Conservation (phyloP, 2,888 invertebrate genomes). For the Erebia aethiops region DNA sequence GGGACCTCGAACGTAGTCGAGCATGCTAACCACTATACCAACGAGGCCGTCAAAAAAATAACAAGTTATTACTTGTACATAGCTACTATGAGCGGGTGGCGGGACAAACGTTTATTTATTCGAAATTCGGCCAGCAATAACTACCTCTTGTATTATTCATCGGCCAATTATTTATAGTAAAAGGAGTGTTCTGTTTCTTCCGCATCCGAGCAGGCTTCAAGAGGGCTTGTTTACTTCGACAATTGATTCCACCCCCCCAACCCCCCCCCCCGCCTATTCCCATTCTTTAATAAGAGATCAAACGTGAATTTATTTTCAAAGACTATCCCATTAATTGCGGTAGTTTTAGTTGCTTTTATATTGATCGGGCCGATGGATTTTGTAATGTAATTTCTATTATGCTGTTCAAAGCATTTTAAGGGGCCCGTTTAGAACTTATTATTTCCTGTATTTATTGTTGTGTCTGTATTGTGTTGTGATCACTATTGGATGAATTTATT, state of each 20-base stretch:
- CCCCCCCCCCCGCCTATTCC: conserved; percentile 52
- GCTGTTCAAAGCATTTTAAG: conserved; percentile 5
- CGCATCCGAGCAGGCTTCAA: conserved; percentile 49
- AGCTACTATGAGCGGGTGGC: conserved; percentile 24
- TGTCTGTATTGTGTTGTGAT: not conserved
- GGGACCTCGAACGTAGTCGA: no score
- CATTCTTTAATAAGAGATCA: conserved; percentile 73
- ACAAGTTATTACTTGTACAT: not conserved
- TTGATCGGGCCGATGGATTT: conserved; percentile 20
- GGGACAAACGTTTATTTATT: conserved; percentile 60
- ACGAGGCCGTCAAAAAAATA: not conserved
- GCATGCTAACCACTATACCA: no score
- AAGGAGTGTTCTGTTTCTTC: conserved; percentile 74
- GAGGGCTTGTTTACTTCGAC: conserved; percentile 66
- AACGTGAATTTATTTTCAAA: conserved; percentile 44
- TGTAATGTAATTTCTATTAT: conserved; percentile 24
- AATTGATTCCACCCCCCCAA: conserved; percentile 60
- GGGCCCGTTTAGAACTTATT: not conserved
- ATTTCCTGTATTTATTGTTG: not conserved
- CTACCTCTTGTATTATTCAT: conserved; percentile 82
- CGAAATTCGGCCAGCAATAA: conserved; percentile 72
- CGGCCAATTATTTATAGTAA: conserved; percentile 82
- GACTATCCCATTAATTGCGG: conserved; percentile 41
- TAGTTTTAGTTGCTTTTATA: conserved; percentile 32
- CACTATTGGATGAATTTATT: not conserved